phyloP scores from a whole-genome alignment of 2,888 invertebrate genomes.

The Cantharis nigra region DNA sequence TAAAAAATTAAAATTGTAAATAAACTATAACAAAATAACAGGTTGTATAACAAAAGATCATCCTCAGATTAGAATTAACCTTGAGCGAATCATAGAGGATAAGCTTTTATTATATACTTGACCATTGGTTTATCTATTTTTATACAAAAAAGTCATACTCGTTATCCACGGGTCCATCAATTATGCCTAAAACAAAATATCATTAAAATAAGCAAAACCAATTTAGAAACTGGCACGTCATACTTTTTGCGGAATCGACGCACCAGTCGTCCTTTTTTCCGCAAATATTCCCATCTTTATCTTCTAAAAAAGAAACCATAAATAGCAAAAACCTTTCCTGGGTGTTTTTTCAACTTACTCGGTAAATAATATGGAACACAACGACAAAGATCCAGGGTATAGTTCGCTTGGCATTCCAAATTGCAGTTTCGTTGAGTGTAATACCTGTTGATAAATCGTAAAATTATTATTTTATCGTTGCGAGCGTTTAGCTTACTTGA shows the following conservation, averaged over 20 bases:
- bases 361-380: constrained; percentile 76
- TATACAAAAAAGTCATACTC: background rate
- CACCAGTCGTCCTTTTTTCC: constrained; percentile 73
- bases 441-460: constrained; percentile 59
- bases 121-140: too few relatives aligned
- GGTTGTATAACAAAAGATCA: too few relatives aligned
- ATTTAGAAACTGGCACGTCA: background rate
- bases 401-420: constrained; percentile 78
- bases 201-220: background rate
- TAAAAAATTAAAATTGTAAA: too few relatives aligned
- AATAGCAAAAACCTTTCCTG: background rate
- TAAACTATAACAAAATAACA: too few relatives aligned
- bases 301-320: constrained; percentile 59
- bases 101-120: too few relatives aligned
- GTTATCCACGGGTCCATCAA: constrained; percentile 5
- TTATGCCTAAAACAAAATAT: constrained; percentile 2
- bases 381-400: constrained; percentile 66
- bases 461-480: too few relatives aligned
- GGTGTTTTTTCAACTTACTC: constrained; percentile 62
- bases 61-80: too few relatives aligned
- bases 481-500: constrained; percentile 45
- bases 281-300: constrained; percentile 70
- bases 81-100: too few relatives aligned
- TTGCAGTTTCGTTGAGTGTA: constrained; percentile 81
- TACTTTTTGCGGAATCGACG: constrained; percentile 56